Evolutionary conservation across 2,797 vertebrate genomes (phyloP).

Genomic region (Eulemur rubriventer): DNA sequence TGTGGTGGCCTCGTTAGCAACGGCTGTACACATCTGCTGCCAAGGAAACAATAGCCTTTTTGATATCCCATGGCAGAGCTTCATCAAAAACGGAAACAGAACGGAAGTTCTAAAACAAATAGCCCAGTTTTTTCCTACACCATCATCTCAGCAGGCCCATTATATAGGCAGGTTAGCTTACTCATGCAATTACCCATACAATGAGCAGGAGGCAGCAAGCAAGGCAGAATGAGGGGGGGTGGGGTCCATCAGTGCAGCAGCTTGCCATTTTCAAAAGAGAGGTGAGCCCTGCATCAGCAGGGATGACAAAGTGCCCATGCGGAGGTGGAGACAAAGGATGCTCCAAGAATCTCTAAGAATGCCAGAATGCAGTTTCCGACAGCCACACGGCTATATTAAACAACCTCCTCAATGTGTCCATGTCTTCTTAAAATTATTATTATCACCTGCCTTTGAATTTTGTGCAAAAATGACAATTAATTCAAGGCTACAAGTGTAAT

Average conservation of each 20-base stretch:
- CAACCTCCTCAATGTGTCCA: background rate
- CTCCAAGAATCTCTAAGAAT: background rate
- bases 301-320: background rate
- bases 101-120: conserved; percentile 51
- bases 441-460: conserved; percentile 14
- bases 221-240: background rate
- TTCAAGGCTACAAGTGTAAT: background rate
- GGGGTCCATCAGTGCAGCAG: too few species aligned
- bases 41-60: conserved; percentile 62
- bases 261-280: background rate
- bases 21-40: conserved; percentile 33
- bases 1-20: conserved; percentile 62
- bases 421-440: background rate
- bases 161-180: conserved; percentile 27
- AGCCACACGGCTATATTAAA: background rate
- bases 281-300: background rate
- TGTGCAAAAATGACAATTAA: background rate
- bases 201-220: background rate
- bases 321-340: background rate
- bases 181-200: background rate
- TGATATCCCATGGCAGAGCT: conserved; percentile 47
- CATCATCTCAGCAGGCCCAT: conserved; percentile 33
- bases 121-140: background rate
- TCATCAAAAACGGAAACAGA: conserved; percentile 69
- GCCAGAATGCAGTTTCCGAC: background rate